Percentiles rank a stretch among this genome's conserved stretches.
Conservation (phyloP, 2,888 invertebrate genomes). For the Drosophila mimetica region DNA sequence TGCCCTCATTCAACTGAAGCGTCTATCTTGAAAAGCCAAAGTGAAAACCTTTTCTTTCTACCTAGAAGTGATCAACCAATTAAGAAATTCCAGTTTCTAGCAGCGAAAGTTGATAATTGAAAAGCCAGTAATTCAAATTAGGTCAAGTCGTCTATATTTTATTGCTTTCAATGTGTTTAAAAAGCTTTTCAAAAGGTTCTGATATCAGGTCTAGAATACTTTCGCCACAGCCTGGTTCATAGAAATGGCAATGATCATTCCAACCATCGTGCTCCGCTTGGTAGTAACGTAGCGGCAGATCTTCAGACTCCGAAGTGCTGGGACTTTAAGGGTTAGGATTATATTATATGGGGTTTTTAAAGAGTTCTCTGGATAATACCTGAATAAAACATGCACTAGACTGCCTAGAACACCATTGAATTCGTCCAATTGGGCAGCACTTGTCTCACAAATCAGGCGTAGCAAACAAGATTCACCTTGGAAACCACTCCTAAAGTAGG, state of each 20-base stretch:
- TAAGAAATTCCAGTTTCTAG: slow-evolving; percentile 37
- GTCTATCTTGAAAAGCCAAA: background rate
- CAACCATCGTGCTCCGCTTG: slow-evolving; percentile 81
- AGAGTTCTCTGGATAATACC: slow-evolving; percentile 83
- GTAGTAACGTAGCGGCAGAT: slow-evolving; percentile 75
- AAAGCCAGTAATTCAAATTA: slow-evolving; percentile 18
- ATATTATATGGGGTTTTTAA: background rate
- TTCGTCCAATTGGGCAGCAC: slow-evolving; percentile 81
- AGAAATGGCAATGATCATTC: slow-evolving; percentile 70
- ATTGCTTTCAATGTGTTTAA: slow-evolving; percentile 55
- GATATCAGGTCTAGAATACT: slow-evolving; percentile 80
- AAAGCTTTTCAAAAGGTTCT: slow-evolving; percentile 72
- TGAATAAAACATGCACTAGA: slow-evolving; percentile 88
- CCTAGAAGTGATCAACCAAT: slow-evolving; percentile 43
- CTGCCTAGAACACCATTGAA: slow-evolving; percentile 88
- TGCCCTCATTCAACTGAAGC: slow-evolving; percentile 9
- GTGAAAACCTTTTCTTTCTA: slow-evolving; percentile 18
- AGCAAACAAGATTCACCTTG: slow-evolving; percentile 87
- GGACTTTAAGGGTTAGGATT: slow-evolving; percentile 60
- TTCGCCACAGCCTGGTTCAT: slow-evolving; percentile 64
- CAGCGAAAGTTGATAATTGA: slow-evolving; percentile 71
- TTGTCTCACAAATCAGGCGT: slow-evolving; percentile 88
- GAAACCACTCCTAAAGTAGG: slow-evolving; percentile 83
- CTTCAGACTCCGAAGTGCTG: slow-evolving; percentile 77
- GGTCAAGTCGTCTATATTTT: slow-evolving; percentile 46